A percentile compares a stretch with the other conserved stretches of the same genome.
These are phyloP conservation scores for Erynnis tages DNA, from an alignment of 2,888 invertebrate species.

Conservation along the genomic window DNA sequence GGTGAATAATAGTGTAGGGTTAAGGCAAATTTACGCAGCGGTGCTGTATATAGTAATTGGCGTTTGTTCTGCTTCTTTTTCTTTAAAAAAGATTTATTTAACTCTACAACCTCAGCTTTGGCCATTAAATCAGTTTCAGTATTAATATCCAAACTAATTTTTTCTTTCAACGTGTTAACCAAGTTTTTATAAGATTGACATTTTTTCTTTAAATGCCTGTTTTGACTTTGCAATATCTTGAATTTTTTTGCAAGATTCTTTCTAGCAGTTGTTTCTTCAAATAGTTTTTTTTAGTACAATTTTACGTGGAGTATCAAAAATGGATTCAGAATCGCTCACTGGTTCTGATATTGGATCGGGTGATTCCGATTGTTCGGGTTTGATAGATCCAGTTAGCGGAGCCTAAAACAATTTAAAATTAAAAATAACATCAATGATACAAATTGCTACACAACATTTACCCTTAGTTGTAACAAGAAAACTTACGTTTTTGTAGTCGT, in stretches of 20 bases:
- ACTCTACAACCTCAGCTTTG: background rate
- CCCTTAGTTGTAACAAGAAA: no score
- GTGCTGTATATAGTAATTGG: background rate
- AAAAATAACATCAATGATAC: background rate
- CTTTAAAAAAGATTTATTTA: background rate
- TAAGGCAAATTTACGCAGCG: constrained; percentile 6
- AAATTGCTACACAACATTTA: no score
- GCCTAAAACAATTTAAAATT: no score
- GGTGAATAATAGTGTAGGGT: constrained; percentile 31
- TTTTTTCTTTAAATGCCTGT: constrained; percentile 31
- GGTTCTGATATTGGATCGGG: constrained; percentile 26
- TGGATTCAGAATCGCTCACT: constrained; percentile 32
- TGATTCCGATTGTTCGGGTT: no score
- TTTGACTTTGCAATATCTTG: constrained; percentile 31
- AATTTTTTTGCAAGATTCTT: constrained; percentile 30
- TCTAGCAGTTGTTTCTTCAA: constrained; percentile 22
- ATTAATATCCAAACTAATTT: constrained; percentile 6
- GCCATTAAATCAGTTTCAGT: background rate
- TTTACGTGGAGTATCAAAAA: constrained; percentile 34
- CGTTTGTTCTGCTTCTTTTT: background rate
- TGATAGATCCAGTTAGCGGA: no score
- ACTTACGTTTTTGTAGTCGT: background rate
- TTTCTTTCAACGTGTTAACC: constrained; percentile 16
- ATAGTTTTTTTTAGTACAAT: constrained; percentile 29
- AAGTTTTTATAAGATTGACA: constrained; percentile 29